Evolutionary conservation across 2,113 vertebrate species (phyloP).

Genomic region (Chaetodon auriga): DNA sequence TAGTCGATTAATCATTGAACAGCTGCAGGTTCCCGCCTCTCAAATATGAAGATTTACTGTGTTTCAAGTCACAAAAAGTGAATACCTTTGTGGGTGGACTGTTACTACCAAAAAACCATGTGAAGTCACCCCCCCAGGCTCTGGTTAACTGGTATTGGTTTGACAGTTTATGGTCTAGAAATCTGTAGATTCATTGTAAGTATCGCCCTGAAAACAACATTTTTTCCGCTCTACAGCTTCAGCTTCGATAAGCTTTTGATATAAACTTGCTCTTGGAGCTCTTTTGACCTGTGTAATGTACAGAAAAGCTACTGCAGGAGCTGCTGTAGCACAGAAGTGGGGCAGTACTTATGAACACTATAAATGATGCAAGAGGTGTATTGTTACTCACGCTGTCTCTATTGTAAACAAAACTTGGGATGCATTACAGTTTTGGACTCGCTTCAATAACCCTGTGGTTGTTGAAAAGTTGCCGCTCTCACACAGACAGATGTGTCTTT

Average conservation of each 20-base stretch:
- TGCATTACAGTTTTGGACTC: background rate
- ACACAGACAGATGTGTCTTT: slow-evolving; percentile 19
- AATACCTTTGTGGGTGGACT: background rate
- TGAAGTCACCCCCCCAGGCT: background rate
- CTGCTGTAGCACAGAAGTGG: slow-evolving; percentile 19
- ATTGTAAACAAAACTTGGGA: background rate
- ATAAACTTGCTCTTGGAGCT: no score
- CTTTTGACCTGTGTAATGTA: background rate
- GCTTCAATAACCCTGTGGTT: background rate
- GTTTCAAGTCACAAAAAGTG: background rate
- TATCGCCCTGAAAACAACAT: no score
- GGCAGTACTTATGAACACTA: slow-evolving; percentile 23
- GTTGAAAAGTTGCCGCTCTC: background rate
- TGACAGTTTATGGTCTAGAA: background rate
- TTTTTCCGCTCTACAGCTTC: no score
- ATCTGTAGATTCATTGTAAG: background rate
- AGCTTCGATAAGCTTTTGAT: no score
- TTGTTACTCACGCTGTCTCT: background rate
- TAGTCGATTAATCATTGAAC: no score
- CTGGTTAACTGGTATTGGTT: background rate
- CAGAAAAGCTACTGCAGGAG: slow-evolving; percentile 24
- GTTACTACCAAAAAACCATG: background rate
- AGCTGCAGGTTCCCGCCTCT: background rate
- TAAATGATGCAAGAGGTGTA: slow-evolving; percentile 35
- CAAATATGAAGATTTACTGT: background rate